Evolutionary conservation across 2,888 invertebrate genomes (phyloP).

Genomic region (Candidula unifasciata): DNA sequence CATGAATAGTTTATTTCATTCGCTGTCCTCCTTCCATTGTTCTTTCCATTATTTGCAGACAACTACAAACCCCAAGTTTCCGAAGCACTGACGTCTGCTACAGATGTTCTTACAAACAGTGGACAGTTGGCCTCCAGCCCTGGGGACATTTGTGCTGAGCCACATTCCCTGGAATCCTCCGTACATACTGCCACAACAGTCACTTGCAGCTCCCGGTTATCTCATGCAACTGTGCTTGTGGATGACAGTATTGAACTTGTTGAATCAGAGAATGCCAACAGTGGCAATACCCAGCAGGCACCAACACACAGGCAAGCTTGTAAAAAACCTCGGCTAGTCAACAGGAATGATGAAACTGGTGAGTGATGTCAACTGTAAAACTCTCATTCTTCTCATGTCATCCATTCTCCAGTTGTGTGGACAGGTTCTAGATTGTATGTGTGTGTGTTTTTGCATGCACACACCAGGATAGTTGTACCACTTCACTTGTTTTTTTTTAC

Average conservation of each 20-base stretch:
- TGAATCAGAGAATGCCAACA: not conserved
- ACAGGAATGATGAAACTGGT: constrained; percentile 10
- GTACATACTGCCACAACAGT: not conserved
- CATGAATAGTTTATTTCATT: no score
- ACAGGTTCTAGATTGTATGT: no score
- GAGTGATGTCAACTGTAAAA: not conserved
- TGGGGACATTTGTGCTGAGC: not conserved
- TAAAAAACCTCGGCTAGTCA: not conserved
- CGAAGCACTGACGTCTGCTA: not conserved
- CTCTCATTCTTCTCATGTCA: no score
- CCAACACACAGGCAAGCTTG: not conserved
- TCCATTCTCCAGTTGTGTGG: no score
- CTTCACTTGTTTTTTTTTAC: no score
- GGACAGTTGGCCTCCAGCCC: not conserved
- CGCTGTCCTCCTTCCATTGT: no score
- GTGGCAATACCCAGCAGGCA: not conserved
- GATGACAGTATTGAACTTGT: constrained; percentile 34
- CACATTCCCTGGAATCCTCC: not conserved
- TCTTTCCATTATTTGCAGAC: not conserved
- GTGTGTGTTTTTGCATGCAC: no score
- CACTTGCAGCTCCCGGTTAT: not conserved
- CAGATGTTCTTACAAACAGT: not conserved
- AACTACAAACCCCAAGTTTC: not conserved
- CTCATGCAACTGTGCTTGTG: constrained; percentile 1
- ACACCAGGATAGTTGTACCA: no score